phyloP scores from a whole-genome alignment of 1,140 invertebrate species.

The Coptotermes formosanus region DNA sequence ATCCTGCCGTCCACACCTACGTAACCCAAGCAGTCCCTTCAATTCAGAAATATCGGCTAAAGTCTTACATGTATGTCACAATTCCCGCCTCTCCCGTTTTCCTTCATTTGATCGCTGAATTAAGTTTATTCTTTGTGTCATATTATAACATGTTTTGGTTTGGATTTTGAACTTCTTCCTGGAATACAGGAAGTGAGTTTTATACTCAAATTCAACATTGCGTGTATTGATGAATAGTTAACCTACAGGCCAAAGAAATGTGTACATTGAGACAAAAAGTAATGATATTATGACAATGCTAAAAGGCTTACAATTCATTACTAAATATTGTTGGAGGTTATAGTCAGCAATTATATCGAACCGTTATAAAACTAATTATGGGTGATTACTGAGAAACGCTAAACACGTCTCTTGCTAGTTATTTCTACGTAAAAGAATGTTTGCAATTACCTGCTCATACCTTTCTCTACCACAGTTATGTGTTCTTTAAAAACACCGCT shows the following conservation, averaged over 20 bases:
- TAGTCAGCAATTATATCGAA: not conserved
- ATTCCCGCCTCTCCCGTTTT: no score
- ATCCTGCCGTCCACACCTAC: no score
- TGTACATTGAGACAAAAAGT: not conserved
- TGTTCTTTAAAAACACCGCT: no score
- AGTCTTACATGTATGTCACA: no score
- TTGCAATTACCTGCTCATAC: not conserved
- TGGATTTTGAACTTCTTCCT: no score
- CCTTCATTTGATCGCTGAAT: no score
- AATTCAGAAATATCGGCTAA: no score
- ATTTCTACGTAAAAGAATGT: not conserved
- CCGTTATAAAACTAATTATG: not conserved
- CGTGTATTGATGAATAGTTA: not conserved
- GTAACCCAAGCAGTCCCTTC: no score
- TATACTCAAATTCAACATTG: not conserved
- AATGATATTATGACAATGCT: not conserved
- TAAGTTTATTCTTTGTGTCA: no score
- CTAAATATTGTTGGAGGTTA: not conserved
- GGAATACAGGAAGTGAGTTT: no score
- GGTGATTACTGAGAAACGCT: not conserved
- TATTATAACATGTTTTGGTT: no score
- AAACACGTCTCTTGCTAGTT: not conserved
- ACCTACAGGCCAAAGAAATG: not conserved
- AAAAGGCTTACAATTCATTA: slow-evolving; percentile 1
- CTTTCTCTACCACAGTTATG: no score